Conservation (phyloP, 2,797 vertebrate species). For the Dromococcyx pavoninus region DNA sequence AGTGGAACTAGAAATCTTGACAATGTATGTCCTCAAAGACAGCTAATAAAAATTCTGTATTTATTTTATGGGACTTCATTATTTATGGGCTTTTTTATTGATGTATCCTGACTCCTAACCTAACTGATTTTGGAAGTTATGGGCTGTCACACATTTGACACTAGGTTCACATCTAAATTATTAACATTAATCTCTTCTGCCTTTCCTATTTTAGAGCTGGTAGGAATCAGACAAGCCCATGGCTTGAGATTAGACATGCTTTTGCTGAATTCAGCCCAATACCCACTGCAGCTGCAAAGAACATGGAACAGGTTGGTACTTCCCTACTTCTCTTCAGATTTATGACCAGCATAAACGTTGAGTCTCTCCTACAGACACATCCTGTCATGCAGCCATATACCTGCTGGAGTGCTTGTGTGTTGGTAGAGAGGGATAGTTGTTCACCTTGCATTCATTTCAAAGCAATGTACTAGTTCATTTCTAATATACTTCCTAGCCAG, state of each 20-base stretch:
- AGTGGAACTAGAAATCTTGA: background rate
- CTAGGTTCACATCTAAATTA: background rate
- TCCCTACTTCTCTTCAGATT: background rate
- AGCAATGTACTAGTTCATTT: background rate
- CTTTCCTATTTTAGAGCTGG: background rate
- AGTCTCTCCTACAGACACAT: background rate
- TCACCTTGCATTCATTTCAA: background rate
- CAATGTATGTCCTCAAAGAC: background rate
- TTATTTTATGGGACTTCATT: background rate
- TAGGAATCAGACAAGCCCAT: background rate
- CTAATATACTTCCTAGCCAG: background rate
- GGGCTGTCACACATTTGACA: background rate
- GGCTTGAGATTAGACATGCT: background rate
- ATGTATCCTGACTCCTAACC: background rate
- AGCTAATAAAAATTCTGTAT: background rate
- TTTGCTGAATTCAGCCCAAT: background rate
- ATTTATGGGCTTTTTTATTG: background rate
- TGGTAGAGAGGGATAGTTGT: background rate
- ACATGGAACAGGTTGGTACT: background rate
- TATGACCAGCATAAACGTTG: background rate
- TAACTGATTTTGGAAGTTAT: background rate
- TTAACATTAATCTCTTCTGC: background rate
- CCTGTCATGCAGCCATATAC: accelerated
- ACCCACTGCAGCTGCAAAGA: background rate
- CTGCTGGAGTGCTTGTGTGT: background rate